Base-by-base conservation (phyloP, 1,140 invertebrate genomes). In the Halyomorpha halys region DNA sequence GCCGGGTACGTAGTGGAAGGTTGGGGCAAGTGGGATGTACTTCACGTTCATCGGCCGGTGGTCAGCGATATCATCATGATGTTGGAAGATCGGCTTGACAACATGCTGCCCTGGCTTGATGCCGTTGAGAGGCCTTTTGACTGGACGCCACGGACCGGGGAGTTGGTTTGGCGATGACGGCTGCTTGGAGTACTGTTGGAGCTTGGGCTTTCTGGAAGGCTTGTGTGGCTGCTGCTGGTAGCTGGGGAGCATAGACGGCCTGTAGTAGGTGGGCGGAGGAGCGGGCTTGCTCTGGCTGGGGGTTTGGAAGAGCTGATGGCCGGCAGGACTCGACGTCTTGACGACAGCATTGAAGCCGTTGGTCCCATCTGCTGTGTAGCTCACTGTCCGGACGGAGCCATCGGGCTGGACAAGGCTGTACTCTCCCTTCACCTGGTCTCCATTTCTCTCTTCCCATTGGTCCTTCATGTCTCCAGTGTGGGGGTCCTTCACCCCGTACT, bases 341-440 rank as follows among this genome's bases (percentile, higher is more conserved):
- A 81, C 80, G 18, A 81, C 74, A 0, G 80, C 80, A 69, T 81
- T 80, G 73, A 82, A 82, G 0, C 81, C 81, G 70, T 79, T 79
- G 61, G 80, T 79, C 66, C 80, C 77, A 69, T 82, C 81, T 0
- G 81, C 79, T 66, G 80, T 78, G 73, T 83, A 83, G 70, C 80
- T 76, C 3, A 82, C 81, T 18, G 80, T 76, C 34, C 81, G 75
- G 66, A 79, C 78, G 13, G 80, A 81, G 14, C 82, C 81, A 69
- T 83, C 82, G 0, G 81, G 78, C 67, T 82, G 80, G 5, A 79
- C 70, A 15, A 82, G 71, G 0, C 79, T 79, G 73, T 82, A 83
- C 5, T 77, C 76, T 1, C 79, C 79, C 45, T 78, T 77, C 11
- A 79, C 77, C 0, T 78, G 75, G 64, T 80, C 79, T 8, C 79